Base-by-base conservation (phyloP, 2,113 vertebrate genomes). In the Conger conger region DNA sequence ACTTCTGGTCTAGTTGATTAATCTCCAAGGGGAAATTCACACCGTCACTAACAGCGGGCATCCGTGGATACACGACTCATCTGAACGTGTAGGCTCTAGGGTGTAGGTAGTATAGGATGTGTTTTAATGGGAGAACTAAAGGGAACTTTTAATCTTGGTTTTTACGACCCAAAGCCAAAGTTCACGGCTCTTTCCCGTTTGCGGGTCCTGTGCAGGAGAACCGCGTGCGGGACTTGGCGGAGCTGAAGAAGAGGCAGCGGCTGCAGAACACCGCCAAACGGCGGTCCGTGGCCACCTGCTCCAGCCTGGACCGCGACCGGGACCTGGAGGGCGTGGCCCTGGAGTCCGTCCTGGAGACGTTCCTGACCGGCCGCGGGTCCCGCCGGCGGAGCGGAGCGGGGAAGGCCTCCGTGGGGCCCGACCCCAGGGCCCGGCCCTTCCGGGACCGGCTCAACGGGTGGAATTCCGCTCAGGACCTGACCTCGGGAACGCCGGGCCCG, bases 191-290 rank as follows among this genome's bases (percentile, higher is more conserved):
- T 7, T 16, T 16, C 17, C 73, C 9, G 73, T 76, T 37, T 18
- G 27, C 53, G 50, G 81, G 30, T 18, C 37, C n/a, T 53, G 35
- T 54, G 36, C 76, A 96, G 95, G 95, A 96, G 84, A 96, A 96
- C 88, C 53, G 81, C 20, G 91, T 90, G 53, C 92, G 94, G 36
- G 94, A 94, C 38, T 89, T 86, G 8, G 88, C 87, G 0, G 94
- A 95, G 90, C 87, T 35, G 7, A 81, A 79, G 77, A 57, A 88
- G 80, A 87, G 84, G 18, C 91, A 82, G 78, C 89, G 87, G 4
- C 37, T 92, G 20, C 90, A 82, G 0, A 5, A 81, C 9, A 35
- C 86, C 0, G 8, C 73, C 11, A 95, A 94, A 76, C 92, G 91
- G 0, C 87, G 83, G 30, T 91, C 93, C 33, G 88, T 76, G 0